Evolutionary conservation across 2,888 invertebrate genomes (phyloP), one percentile per base, ranked within the genome.

Genomic region (Trichacis sp.): DNA sequence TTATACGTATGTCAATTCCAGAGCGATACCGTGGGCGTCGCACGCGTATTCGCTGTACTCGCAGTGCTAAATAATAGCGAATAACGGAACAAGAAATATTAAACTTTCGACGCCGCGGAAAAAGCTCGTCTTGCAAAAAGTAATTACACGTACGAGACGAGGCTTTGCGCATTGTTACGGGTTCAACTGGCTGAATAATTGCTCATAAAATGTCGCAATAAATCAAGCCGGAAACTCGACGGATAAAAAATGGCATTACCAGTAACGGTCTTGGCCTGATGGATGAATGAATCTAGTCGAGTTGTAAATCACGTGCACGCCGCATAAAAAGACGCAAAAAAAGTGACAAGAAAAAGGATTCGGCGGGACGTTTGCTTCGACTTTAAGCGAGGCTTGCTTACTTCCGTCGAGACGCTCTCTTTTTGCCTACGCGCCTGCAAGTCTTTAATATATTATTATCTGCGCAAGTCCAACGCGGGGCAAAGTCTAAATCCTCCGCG

Each of bases 351-450:
- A 68, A 64, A 57, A 57, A 60, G 57, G 46, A 57, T 57, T 60
- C 57, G 38, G 53, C 52, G 24, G 53, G 63, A 60, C 60, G 51
- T 56, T 67, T 60, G 24, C 24, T 24, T 3, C 24, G 3, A 8
- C 24, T 53, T 56, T 48, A 49, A 64, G 42, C 42, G 29, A 38
- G 55, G 69, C 70, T 71, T 72, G 77, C 69, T 76, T 76, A 80
- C 80, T 77, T 80, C 77, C 78, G 77, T 60, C 68, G 65, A 72
- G 66, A 70, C 70, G 70, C 40, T 40, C 40, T 3, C 56, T 66
- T 53, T 53, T 59, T 61, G 56, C 67, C 59, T 46, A 67, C 75
- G 77, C 76, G 77, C 77, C 76, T 24, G 24, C 24, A 73, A 61
- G 55, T 58, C 42, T 68, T 77, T 2, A 2, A 33, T 6, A 78